Evolutionary conservation across 1,140 invertebrate genomes (phyloP).

Genomic region (Ericerus pela): DNA sequence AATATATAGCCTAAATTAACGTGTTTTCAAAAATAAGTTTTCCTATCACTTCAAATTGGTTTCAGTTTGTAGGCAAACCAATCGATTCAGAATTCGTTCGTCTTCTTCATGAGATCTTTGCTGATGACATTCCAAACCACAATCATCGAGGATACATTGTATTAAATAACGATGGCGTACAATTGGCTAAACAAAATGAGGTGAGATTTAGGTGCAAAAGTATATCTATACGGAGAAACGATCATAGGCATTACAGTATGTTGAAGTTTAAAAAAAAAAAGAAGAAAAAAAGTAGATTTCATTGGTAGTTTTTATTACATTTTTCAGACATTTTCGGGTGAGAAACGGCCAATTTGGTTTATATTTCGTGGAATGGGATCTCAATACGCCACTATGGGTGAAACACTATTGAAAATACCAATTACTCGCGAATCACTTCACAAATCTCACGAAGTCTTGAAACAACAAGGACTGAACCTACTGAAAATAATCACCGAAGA

Average conservation of each 20-base stretch:
- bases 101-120: conserved; percentile 29
- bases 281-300: no score
- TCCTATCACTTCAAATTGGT: no score
- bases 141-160: conserved; percentile 42
- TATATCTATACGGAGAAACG: no score
- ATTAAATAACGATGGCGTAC: conserved; percentile 38
- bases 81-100: background rate
- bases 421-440: conserved; percentile 42
- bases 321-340: conserved; percentile 43
- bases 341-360: conserved; percentile 39
- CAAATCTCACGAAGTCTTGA: conserved; percentile 38
- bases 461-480: conserved; percentile 41
- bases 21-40: no score
- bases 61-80: no score
- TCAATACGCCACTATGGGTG: conserved; percentile 46
- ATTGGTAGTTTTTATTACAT: no score
- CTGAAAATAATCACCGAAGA: conserved; percentile 41
- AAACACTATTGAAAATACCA: conserved; percentile 37
- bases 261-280: no score
- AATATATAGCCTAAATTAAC: no score
- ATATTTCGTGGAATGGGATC: conserved; percentile 51
- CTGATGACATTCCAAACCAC: conserved; percentile 27
- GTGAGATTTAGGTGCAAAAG: no score
- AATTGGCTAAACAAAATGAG: no score
- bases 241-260: background rate